A percentile compares a stretch with the other conserved stretches of the same genome.
Conservation (phyloP, 1,140 invertebrate species). For the Trialeurodes vaporariorum region DNA sequence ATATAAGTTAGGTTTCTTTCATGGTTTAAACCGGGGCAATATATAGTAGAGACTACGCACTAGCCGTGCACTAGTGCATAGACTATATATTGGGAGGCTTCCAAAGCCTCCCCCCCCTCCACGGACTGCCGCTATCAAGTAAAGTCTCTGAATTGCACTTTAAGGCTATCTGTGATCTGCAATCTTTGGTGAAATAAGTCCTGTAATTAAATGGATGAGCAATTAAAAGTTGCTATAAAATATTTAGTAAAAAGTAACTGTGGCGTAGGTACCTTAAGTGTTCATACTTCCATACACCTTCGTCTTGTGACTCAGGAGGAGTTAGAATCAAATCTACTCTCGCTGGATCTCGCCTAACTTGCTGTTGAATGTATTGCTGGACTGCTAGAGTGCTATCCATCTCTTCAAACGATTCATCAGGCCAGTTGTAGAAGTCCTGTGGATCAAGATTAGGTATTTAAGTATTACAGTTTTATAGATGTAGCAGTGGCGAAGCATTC, state of each 20-base stretch:
- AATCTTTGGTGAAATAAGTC: neutral
- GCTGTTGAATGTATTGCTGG: constrained; percentile 98
- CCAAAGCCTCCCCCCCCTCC: no score
- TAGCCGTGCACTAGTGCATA: no score
- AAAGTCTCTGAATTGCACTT: no score
- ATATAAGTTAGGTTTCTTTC: no score
- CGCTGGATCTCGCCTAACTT: constrained; percentile 81
- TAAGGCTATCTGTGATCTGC: neutral
- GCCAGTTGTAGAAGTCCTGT: constrained; percentile 95
- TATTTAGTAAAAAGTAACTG: constrained; percentile 13
- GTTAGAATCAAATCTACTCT: constrained; percentile 91
- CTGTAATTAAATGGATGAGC: constrained; percentile 2
- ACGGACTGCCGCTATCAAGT: no score
- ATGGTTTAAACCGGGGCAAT: no score
- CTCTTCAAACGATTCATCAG: constrained; percentile 95
- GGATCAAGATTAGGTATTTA: no score
- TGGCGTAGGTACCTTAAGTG: constrained; percentile 63
- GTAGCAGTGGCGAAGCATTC: no score
- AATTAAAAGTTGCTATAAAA: neutral
- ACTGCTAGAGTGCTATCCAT: constrained; percentile 99
- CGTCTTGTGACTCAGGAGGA: constrained; percentile 94
- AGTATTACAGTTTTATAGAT: no score
- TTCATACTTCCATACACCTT: constrained; percentile 99
- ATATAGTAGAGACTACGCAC: no score
- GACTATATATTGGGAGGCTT: no score